Evolutionary conservation across 2,888 invertebrate species (phyloP).

Genomic region (Miltochrista miniata): DNA sequence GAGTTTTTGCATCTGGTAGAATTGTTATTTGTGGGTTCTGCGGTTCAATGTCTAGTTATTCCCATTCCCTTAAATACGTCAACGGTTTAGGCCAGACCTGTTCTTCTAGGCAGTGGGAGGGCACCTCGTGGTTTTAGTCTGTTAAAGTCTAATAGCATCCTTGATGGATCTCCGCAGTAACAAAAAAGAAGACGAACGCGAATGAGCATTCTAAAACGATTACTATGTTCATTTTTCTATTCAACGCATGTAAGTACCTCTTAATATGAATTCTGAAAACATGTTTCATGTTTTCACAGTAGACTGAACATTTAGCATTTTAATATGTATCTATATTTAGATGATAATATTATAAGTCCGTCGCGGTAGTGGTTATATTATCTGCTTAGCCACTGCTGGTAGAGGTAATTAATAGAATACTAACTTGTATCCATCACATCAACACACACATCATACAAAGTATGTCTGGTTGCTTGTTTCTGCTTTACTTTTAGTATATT

Average conservation of each 20-base stretch:
- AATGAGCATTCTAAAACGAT: conserved; percentile 8
- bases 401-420: too few relatives aligned
- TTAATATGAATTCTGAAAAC: background rate
- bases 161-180: too few relatives aligned
- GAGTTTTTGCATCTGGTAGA: conserved; percentile 40
- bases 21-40: conserved; percentile 44
- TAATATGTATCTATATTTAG: background rate
- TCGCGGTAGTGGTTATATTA: too few relatives aligned
- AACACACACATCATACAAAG: too few relatives aligned
- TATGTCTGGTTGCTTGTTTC: too few relatives aligned
- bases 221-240: conserved; percentile 3
- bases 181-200: conserved; percentile 4
- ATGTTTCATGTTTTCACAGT: background rate
- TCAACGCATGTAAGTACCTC: background rate
- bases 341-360: background rate
- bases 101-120: too few relatives aligned
- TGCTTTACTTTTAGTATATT: too few relatives aligned
- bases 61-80: conserved; percentile 13
- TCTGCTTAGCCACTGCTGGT: too few relatives aligned
- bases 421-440: too few relatives aligned
- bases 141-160: too few relatives aligned
- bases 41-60: conserved; percentile 22
- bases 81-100: conserved; percentile 16
- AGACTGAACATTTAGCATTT: background rate
- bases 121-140: too few relatives aligned